A percentile compares a stretch with the other conserved stretches of the same genome.
phyloP scores from a whole-genome alignment of 2,797 vertebrate genomes.

The Heliangelus exortis region DNA sequence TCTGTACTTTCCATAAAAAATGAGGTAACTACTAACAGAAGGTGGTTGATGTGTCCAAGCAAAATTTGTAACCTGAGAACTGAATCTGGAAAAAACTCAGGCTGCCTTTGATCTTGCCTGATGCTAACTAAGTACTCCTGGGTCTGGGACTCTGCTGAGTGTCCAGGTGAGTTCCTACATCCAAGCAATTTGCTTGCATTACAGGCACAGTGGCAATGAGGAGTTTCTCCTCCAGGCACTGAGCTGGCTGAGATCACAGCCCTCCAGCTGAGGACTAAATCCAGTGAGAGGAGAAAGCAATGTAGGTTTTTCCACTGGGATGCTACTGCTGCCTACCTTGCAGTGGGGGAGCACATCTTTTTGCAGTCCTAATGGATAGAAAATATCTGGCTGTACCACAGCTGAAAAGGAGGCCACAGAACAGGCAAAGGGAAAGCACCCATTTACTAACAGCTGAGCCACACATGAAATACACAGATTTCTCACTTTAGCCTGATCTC shows the following conservation, averaged over 20 bases:
- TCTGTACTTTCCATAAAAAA: constrained; percentile 33
- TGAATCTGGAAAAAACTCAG: neutral
- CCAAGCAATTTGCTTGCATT: neutral
- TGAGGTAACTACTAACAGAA: constrained; percentile 39
- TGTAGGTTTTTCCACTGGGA: neutral
- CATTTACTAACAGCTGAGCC: neutral
- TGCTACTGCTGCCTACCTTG: neutral
- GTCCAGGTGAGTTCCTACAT: neutral
- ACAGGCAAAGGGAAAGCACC: neutral
- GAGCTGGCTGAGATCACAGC: neutral
- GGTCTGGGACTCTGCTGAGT: neutral
- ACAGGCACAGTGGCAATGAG: neutral
- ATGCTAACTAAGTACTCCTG: neutral
- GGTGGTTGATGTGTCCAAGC: neutral
- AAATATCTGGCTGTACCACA: neutral
- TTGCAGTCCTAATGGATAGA: neutral
- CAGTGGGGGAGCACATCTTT: neutral
- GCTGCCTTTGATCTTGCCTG: constrained; percentile 26
- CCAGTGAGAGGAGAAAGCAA: neutral
- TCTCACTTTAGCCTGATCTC: neutral
- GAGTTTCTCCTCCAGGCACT: neutral
- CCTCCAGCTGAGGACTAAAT: neutral
- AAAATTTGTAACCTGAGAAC: neutral
- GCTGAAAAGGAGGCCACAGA: neutral
- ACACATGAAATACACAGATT: neutral